A percentile compares a stretch with the other conserved stretches of the same genome.
Conservation (phyloP, 2,113 vertebrate genomes). For the Cottus gobio region DNA sequence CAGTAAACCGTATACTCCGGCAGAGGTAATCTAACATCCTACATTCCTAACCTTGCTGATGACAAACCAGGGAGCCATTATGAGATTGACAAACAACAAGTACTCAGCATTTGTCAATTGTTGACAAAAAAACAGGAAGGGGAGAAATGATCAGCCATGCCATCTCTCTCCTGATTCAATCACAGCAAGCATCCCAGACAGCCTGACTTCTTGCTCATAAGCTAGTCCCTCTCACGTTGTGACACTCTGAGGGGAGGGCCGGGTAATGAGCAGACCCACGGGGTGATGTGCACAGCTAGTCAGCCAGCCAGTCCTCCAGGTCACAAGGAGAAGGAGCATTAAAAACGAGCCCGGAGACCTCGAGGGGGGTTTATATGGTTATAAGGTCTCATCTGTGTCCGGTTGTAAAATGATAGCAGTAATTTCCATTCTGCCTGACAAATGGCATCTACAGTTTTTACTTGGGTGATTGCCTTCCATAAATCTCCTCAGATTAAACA, state of each 20-base stretch:
- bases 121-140: slow-evolving; percentile 61
- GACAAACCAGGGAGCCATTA: slow-evolving; percentile 37
- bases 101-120: slow-evolving; percentile 48
- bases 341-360: slow-evolving; percentile 69
- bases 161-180: slow-evolving; percentile 82
- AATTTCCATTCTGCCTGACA: slow-evolving; percentile 87
- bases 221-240: slow-evolving; percentile 81
- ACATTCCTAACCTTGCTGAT: slow-evolving; percentile 42
- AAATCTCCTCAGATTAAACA: slow-evolving; percentile 82
- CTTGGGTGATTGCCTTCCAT: slow-evolving; percentile 83
- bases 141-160: slow-evolving; percentile 47
- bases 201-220: slow-evolving; percentile 82
- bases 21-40: slow-evolving; percentile 37
- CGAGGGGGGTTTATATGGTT: slow-evolving; percentile 77
- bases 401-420: slow-evolving; percentile 85
- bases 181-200: slow-evolving; percentile 61
- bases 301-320: slow-evolving; percentile 70
- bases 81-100: slow-evolving; percentile 38
- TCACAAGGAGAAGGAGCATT: slow-evolving; percentile 72
- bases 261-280: slow-evolving; percentile 81
- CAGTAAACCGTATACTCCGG: background rate
- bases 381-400: slow-evolving; percentile 80
- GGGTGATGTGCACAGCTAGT: slow-evolving; percentile 71
- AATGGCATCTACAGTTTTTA: slow-evolving; percentile 82
- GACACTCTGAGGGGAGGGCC: slow-evolving; percentile 71